A percentile compares a stretch with the other conserved stretches of the same genome.
Evolutionary conservation across 1,140 invertebrate genomes (phyloP).

Genomic region (Nilaparvata lugens): DNA sequence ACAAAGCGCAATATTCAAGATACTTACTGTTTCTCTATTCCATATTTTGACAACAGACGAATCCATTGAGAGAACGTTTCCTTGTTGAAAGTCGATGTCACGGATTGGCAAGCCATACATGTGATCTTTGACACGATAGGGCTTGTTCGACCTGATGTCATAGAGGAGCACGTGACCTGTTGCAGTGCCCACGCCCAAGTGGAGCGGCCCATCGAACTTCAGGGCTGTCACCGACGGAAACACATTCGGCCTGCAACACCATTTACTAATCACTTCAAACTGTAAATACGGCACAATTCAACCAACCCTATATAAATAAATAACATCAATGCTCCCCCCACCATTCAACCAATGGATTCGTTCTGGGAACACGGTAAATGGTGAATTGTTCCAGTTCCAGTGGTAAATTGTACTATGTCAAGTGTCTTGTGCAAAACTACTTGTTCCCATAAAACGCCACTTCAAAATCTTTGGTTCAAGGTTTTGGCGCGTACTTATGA

Average conservation of each 20-base stretch:
- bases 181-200: conserved; percentile 83
- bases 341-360: too few relatives aligned
- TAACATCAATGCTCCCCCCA: too few relatives aligned
- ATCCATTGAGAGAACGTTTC: conserved; percentile 88
- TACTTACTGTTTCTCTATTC: conserved; percentile 76
- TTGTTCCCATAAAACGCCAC: too few relatives aligned
- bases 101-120: conserved; percentile 89
- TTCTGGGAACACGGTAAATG: too few relatives aligned
- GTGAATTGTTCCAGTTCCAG: too few relatives aligned
- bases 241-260: conserved; percentile 43
- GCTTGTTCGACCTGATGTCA: conserved; percentile 87
- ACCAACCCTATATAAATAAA: too few relatives aligned
- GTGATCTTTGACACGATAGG: conserved; percentile 87
- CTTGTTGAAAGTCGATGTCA: conserved; percentile 79
- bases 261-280: too few relatives aligned
- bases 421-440: too few relatives aligned
- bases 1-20: not conserved
- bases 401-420: too few relatives aligned
- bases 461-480: too few relatives aligned
- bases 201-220: conserved; percentile 71
- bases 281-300: too few relatives aligned
- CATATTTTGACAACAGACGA: conserved; percentile 88
- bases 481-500: too few relatives aligned
- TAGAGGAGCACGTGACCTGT: conserved; percentile 91
- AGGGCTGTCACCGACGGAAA: conserved; percentile 73